phyloP scores from a whole-genome alignment of 2,888 invertebrate genomes.

The Ephialtes manifestator region DNA sequence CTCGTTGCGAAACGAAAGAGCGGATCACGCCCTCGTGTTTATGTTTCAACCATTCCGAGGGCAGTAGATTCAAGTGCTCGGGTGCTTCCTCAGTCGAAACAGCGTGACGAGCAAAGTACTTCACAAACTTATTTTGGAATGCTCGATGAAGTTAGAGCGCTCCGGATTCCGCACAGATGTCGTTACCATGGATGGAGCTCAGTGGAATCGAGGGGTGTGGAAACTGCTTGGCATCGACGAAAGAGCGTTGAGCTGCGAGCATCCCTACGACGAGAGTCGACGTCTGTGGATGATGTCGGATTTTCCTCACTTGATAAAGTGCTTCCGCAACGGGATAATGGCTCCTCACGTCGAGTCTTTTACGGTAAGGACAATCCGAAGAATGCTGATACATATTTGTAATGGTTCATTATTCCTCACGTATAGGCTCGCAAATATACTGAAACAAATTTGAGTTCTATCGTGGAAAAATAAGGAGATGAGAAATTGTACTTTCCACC shows the following conservation, averaged over 20 bases:
- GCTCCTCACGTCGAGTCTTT: conserved; percentile 8
- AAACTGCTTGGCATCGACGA: conserved; percentile 66
- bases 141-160: no score
- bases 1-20: conserved; percentile 62
- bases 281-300: conserved; percentile 74
- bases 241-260: conserved; percentile 66
- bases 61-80: conserved; percentile 74
- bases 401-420: no score
- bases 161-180: conserved; percentile 72
- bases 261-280: conserved; percentile 61
- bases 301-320: conserved; percentile 75
- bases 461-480: no score
- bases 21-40: conserved; percentile 76
- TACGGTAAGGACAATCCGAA: neutral
- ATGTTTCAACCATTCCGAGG: conserved; percentile 74
- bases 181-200: conserved; percentile 74
- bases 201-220: no score
- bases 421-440: no score
- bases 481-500: no score
- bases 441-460: no score
- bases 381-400: no score
- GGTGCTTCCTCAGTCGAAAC: conserved; percentile 72
- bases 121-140: conserved; percentile 71
- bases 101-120: conserved; percentile 67
- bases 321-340: conserved; percentile 67